Conservation (phyloP, 2,888 invertebrate species). For the Drosophila niveifrons region DNA sequence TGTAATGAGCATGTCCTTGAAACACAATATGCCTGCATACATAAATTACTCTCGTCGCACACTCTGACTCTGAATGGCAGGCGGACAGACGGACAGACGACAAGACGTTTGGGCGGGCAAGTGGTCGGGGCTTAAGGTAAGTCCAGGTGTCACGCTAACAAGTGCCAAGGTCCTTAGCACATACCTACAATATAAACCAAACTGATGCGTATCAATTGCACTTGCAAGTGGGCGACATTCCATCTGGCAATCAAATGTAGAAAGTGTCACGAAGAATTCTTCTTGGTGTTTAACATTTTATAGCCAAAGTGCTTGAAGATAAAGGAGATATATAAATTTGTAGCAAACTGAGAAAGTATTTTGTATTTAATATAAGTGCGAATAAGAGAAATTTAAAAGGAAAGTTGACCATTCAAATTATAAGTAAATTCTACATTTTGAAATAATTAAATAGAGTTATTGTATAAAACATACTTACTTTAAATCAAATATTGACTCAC, state of each 20-base stretch:
- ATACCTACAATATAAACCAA: neutral
- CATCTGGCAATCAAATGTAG: slow-evolving; percentile 12
- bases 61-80: neutral
- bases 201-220: slow-evolving; percentile 42
- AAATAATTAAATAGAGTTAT: no score
- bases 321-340: no score
- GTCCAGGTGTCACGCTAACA: slow-evolving; percentile 50
- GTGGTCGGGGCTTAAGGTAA: slow-evolving; percentile 20
- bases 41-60: slow-evolving; percentile 65
- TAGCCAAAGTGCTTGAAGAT: no score
- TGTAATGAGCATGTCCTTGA: slow-evolving; percentile 81
- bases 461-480: no score
- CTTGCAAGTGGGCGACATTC: neutral
- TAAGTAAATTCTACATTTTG: no score
- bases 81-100: neutral
- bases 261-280: neutral
- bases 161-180: slow-evolving; percentile 28
- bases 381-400: no score
- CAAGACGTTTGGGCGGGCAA: no score
- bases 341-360: neutral
- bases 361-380: neutral
- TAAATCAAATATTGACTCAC: no score
- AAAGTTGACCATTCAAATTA: no score
- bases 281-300: neutral
- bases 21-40: slow-evolving; percentile 78